These are phyloP conservation scores for Alouatta palliata DNA, from an alignment of 2,113 vertebrate species.

Conservation along the genomic window DNA sequence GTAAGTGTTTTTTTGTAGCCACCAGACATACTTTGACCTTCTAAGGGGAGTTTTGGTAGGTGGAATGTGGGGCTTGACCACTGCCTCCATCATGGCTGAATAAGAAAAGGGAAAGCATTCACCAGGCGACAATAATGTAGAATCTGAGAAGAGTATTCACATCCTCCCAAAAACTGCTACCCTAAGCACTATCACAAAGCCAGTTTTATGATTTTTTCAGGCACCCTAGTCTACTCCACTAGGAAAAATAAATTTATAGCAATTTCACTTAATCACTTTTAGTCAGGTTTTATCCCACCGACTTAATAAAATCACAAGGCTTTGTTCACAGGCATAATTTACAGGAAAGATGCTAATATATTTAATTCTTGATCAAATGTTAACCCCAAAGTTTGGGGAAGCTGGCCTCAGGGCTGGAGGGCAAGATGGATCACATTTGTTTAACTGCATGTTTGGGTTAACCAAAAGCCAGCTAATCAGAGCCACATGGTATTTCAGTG, in stretches of 20 bases:
- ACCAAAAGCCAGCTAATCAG: conserved; percentile 48
- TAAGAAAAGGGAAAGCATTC: not conserved
- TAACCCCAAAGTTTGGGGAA: not conserved
- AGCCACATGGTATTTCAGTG: not conserved
- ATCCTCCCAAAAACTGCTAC: not conserved
- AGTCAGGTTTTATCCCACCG: not conserved
- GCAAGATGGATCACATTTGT: conserved; percentile 38
- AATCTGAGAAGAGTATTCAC: not conserved
- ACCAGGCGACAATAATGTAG: not conserved
- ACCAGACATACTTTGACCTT: not conserved
- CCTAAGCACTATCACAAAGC: not conserved
- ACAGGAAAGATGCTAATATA: not conserved
- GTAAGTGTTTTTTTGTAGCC: not conserved
- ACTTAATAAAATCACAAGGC: not conserved
- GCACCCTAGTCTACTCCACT: not conserved
- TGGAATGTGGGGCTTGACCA: not conserved
- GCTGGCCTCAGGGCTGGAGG: not conserved
- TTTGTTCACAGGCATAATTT: not conserved
- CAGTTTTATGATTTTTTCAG: not conserved
- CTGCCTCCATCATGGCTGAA: not conserved
- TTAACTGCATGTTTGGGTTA: conserved; percentile 57
- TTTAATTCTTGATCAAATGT: not conserved
- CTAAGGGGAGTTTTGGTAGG: not conserved
- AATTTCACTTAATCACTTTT: not conserved
- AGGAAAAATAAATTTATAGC: not conserved